Conservation (phyloP, 1,140 invertebrate species). For the Tribolium madens region DNA sequence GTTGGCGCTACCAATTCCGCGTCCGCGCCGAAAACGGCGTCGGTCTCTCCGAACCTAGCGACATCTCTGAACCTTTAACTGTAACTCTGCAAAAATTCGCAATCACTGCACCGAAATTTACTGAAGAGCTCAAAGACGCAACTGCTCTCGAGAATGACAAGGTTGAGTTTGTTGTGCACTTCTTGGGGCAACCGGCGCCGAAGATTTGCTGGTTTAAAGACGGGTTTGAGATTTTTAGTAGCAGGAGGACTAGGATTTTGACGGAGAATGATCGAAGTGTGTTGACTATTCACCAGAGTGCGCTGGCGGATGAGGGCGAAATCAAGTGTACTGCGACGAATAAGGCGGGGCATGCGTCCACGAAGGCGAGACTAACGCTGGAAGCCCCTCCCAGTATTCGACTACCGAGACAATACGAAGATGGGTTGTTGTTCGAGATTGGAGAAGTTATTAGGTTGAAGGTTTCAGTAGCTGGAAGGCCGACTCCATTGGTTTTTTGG, state of each 20-base stretch:
- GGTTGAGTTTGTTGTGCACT: constrained; percentile 85
- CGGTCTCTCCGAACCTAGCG: constrained; percentile 83
- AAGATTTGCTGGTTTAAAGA: constrained; percentile 95
- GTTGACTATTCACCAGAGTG: constrained; percentile 84
- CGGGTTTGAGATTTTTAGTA: constrained; percentile 87
- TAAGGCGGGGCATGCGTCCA: constrained; percentile 81
- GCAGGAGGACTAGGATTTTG: constrained; percentile 80
- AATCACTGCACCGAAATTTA: constrained; percentile 76
- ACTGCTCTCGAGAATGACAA: constrained; percentile 82
- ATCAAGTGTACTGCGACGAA: constrained; percentile 91
- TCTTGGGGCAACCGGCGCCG: constrained; percentile 85
- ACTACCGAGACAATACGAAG: constrained; percentile 85
- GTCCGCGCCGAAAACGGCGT: constrained; percentile 88
- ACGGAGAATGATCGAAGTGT: constrained; percentile 83
- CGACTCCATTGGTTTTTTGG: constrained; percentile 87
- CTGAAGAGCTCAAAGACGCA: constrained; percentile 75
- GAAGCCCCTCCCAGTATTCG: constrained; percentile 86
- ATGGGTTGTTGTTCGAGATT: constrained; percentile 69
- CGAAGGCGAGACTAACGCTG: constrained; percentile 78
- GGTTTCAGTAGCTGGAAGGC: constrained; percentile 85
- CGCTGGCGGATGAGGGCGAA: constrained; percentile 85
- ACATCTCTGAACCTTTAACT: constrained; percentile 81
- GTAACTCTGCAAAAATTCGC: constrained; percentile 78
- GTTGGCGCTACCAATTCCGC: constrained; percentile 90
- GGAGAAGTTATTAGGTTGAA: constrained; percentile 58